Base-by-base conservation (phyloP, 2,888 invertebrate genomes). In the Hypselothyrea guttata region DNA sequence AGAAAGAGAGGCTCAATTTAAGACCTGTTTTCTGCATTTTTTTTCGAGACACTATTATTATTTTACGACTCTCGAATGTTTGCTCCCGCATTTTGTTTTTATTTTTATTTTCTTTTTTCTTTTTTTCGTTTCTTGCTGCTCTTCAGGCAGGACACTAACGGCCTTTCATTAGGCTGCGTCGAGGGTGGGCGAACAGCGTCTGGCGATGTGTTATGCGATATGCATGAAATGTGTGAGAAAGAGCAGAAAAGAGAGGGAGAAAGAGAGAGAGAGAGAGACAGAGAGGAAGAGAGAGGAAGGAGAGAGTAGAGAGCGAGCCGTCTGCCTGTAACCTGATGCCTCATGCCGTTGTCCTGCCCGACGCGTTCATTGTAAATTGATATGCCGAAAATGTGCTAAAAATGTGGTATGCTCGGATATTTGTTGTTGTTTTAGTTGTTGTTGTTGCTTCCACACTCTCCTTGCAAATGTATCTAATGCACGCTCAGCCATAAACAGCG, bases 381-480 rank as follows among this genome's bases (percentile, higher is more conserved):
- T 82, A 86, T 67, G 67, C 75, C 61, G 78, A 65, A 81, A 81
- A 86, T 86, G 86, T 81, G 86, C 82, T 71, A 81, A 81, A 86
- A 74, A 71, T 85, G 84, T 83, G 83, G 47, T 61, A 51, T 62
- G 13, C 18, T 18, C 18, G 9, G 7, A 48, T 47, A 56, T 51
- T 54, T 15, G 13, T 28, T 27, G 15, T 38, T 30, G 30, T 7
- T 31, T 4, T 33, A 16, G 34, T 34, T 44, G 27, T 44, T 13
- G 22, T 12, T 58, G 70, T 53, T 72, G 49, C 34, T 48, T 28
- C 40, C 60, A 59, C 59, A 55, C 55, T 46, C 28, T 28, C 38
- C 8, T 51, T 55, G 74, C 52, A 47, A 41, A 57, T 56, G 15
- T 16, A 13, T 35, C 75, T 75, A 74, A 78, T 75, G 76, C 58